These are phyloP conservation scores for Pitta sordida DNA, from an alignment of 2,113 vertebrate species.

Conservation along the genomic window DNA sequence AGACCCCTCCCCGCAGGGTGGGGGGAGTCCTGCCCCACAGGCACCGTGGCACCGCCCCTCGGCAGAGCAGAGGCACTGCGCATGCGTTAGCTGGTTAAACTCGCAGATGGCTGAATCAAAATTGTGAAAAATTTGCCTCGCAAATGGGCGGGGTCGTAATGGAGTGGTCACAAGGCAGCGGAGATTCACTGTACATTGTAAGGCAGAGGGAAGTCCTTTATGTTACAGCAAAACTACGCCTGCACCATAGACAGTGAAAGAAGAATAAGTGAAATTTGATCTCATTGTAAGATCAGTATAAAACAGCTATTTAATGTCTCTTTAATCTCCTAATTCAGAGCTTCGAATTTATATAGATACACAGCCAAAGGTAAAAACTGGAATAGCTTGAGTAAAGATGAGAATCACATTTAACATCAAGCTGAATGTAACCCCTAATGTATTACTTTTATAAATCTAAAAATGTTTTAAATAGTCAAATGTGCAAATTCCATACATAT, in stretches of 20 bases:
- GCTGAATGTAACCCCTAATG: neutral
- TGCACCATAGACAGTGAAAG: neutral
- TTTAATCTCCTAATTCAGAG: conserved; percentile 5
- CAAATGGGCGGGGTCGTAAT: too few species aligned
- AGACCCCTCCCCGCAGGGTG: too few species aligned
- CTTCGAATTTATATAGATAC: neutral
- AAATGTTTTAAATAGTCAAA: neutral
- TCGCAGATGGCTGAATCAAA: too few species aligned
- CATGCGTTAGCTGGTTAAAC: too few species aligned
- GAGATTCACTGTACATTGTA: too few species aligned
- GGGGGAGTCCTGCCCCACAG: too few species aligned
- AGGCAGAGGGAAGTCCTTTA: neutral
- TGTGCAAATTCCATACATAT: neutral
- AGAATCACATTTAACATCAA: neutral
- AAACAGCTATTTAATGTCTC: neutral
- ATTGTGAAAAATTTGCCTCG: too few species aligned
- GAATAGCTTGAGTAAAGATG: neutral
- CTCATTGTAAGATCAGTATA: neutral
- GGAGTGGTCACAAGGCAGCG: too few species aligned
- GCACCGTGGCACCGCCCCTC: too few species aligned
- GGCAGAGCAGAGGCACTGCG: too few species aligned
- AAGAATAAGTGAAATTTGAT: neutral
- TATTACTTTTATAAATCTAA: neutral
- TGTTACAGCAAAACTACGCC: neutral
- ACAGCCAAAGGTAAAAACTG: neutral